phyloP scores from a whole-genome alignment of 2,888 invertebrate genomes.

The Chorisops tibialis region DNA sequence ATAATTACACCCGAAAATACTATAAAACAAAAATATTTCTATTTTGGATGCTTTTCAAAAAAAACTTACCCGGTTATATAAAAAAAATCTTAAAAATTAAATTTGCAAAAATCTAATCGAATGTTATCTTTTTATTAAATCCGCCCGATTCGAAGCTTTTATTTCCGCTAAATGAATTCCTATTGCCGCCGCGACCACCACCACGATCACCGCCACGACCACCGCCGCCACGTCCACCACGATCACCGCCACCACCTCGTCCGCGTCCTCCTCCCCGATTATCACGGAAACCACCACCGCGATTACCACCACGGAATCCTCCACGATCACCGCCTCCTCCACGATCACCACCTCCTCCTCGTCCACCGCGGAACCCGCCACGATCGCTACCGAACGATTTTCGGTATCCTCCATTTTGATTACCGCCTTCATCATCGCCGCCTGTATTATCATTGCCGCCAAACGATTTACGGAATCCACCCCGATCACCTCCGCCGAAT shows the following conservation, averaged over 20 bases:
- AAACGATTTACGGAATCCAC: constrained; percentile 46
- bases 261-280: constrained; percentile 44
- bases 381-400: constrained; percentile 36
- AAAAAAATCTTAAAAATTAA: constrained; percentile 32
- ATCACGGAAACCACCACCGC: constrained; percentile 41
- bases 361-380: constrained; percentile 39
- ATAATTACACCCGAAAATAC: not conserved
- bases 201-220: constrained; percentile 35
- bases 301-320: constrained; percentile 40
- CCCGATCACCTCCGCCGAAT: constrained; percentile 38
- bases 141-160: constrained; percentile 58
- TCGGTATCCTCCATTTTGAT: constrained; percentile 41
- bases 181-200: constrained; percentile 38
- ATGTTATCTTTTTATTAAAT: constrained; percentile 49
- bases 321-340: constrained; percentile 48
- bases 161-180: constrained; percentile 42
- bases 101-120: constrained; percentile 38
- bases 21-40: too few species aligned
- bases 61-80: constrained; percentile 6
- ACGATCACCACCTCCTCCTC: constrained; percentile 46
- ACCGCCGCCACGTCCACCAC: constrained; percentile 36
- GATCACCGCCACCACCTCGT: constrained; percentile 36
- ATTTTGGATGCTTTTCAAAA: too few species aligned
- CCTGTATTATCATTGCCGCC: constrained; percentile 35
- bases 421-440: constrained; percentile 38